Evolutionary conservation across 35 echinoderm and acorn worm species (phyloP).

Genomic region (Patiria miniata): DNA sequence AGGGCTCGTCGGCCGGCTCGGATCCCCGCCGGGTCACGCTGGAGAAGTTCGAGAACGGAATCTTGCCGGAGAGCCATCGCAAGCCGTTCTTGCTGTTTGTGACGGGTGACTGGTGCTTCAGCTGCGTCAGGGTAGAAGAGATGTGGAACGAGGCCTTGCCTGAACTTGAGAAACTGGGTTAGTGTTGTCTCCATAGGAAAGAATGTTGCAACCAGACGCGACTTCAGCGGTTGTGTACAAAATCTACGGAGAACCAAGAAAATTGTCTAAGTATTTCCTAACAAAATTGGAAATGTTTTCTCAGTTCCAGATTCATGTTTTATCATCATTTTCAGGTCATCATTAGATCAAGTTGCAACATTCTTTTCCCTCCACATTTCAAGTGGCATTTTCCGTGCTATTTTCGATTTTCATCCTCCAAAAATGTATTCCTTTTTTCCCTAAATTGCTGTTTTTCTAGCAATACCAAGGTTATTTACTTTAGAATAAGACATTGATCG

Average conservation of each 20-base stretch:
- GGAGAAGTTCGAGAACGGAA: conserved; percentile 38
- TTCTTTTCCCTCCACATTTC: background rate
- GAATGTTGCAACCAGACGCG: too few species aligned
- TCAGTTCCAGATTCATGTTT: too few species aligned
- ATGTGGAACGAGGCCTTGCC: conserved; percentile 67
- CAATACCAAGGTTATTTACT: too few species aligned
- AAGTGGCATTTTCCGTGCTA: too few species aligned
- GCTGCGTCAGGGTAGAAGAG: conserved; percentile 74
- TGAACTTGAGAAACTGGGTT: conserved; percentile 68
- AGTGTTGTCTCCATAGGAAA: background rate
- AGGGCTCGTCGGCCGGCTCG: background rate
- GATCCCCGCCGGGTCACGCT: conserved; percentile 60
- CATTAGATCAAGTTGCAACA: background rate
- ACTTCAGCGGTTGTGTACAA: too few species aligned
- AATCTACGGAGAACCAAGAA: too few species aligned
- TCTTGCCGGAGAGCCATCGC: conserved; percentile 69
- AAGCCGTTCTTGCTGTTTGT: conserved; percentile 79
- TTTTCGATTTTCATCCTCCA: background rate
- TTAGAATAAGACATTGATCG: too few species aligned
- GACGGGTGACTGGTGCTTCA: conserved; percentile 83
- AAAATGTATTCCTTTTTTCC: background rate
- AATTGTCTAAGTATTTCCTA: too few species aligned
- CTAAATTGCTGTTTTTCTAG: too few species aligned
- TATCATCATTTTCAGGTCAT: background rate
- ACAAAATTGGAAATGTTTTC: too few species aligned